Evolutionary conservation across 2,113 vertebrate genomes (phyloP), one percentile per base, ranked within the genome.

Genomic region (Grammomys surdaster): DNA sequence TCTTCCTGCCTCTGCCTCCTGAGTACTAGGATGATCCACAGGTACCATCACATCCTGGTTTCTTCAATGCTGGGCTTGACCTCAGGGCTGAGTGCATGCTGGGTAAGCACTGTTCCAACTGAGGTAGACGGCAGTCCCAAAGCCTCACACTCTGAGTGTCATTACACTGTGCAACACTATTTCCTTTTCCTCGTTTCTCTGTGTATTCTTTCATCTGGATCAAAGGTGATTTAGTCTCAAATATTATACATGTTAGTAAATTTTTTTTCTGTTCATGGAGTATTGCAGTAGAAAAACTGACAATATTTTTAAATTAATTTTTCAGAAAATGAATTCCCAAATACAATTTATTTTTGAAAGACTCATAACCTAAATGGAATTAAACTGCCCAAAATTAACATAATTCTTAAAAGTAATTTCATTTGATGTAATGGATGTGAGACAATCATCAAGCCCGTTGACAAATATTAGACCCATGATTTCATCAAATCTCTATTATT

Each of bases 401-500:
- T 95, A 95, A 77, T 84, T 70, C 73, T 87, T 91, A 82, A 84
- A 93, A 8, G 19, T 91, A 92, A 93, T 96, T 97, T 89, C 78
- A 77, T 85, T 95, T 89, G 46, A 69, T 17, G 4, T 89, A 96
- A 96, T 56, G 72, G 89, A 82, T 82, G 48, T 65, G 60, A 97
- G 65, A 69, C 7, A 91, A 69, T 70, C 51, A 77, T 58, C 63
- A 94, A 91, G 46, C 31, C 17, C 69, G 60, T 5, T 89, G 92
- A 91, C 93, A 96, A 93, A 96, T 82, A 94, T 75, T 91, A 89
- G 92, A 96, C 48, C 95, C 96, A 82, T 94, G 88, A 94, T 93
- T 96, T 96, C 96, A 96, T 96, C 90, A 96, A 93, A 78, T 91
- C 67, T 96, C 43, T 90, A 60, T 96, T 97, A 80, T 88, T 97